Evolutionary conservation across 2,888 invertebrate genomes (phyloP), one percentile per base, ranked within the genome.

Genomic region (Coelinius sp.): DNA sequence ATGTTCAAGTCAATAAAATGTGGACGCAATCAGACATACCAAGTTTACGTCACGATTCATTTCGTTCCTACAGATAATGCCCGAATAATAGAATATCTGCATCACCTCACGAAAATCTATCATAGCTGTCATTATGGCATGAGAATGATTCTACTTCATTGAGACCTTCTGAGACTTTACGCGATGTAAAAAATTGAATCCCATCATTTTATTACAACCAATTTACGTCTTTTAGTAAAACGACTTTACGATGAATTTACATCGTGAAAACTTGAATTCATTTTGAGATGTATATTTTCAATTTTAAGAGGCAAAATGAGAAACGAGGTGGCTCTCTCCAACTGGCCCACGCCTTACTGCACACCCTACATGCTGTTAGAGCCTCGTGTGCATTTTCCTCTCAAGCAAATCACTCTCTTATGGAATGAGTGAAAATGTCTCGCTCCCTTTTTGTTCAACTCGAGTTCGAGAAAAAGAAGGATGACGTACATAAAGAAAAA

Each of bases 321-420:
- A 20, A 41, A 44, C 14, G 24, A 44, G 64, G 31, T 46, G 52
- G 67, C 67, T 56, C 53, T 68, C 67, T 41, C 41, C 31, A 31
- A 22, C 7, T 17, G 64, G 22, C 35, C 52, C 65, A 70, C 70
- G 73, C 62, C 25, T 63, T 64, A 70, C 67, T 67, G 68, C 66
- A 70, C 73, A 70, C 63, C 70, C 68, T 64, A 5, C 41, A 41
- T n/a, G n/a, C 41, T 41, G 12, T 41, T 41, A n/a, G 41, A 12
- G 8, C 35, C 35, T n/a, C 20, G 31, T 75, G 75, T 76, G 78
- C 79, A 81, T 81, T 83, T 83, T 82, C 81, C 81, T 82, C 81
- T 83, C 77, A 83, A 82, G 79, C 77, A 81, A 84, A 83, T 84
- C 79, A 81, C 78, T 73, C 53, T 53, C 27, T n/a, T 41, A 24